Evolutionary conservation across 2,888 invertebrate species (phyloP).

Genomic region (Thereva nobilitata): DNA sequence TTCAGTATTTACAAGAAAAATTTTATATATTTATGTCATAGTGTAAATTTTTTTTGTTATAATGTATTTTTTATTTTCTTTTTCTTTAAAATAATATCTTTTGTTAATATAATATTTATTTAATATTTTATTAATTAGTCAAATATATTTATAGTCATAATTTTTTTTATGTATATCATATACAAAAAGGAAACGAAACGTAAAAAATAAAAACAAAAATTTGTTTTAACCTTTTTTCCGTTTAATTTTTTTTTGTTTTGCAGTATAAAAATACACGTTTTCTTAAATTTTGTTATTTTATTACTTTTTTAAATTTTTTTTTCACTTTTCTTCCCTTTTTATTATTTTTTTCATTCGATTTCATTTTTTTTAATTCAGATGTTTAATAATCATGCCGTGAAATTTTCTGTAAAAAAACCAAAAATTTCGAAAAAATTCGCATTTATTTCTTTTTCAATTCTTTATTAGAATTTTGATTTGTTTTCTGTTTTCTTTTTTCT

Average conservation of each 20-base stretch:
- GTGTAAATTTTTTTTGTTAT: conserved; percentile 32
- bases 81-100: conserved; percentile 32
- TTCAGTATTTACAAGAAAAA: conserved; percentile 36
- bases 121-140: conserved; percentile 24
- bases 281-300: conserved; percentile 31
- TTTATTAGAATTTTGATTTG: too few relatives aligned
- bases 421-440: too few relatives aligned
- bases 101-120: conserved; percentile 31
- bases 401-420: too few relatives aligned
- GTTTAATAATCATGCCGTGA: too few relatives aligned
- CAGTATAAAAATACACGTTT: conserved; percentile 37
- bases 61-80: conserved; percentile 31
- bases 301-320: conserved; percentile 12
- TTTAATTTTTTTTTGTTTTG: conserved; percentile 29
- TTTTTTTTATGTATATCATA: conserved; percentile 21
- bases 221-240: conserved; percentile 27
- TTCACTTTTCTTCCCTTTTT: background rate
- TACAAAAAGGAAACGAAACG: conserved; percentile 27
- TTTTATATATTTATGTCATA: conserved; percentile 34
- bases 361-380: too few relatives aligned
- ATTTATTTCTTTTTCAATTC: too few relatives aligned
- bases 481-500: too few relatives aligned
- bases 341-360: conserved; percentile 11
- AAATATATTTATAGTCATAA: conserved; percentile 32
- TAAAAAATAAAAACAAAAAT: conserved; percentile 32